Percentiles rank a stretch among this genome's conserved stretches.
These are phyloP conservation scores for Seira sanloemensis DNA, from an alignment of 2,888 invertebrate genomes.

Conservation along the genomic window DNA sequence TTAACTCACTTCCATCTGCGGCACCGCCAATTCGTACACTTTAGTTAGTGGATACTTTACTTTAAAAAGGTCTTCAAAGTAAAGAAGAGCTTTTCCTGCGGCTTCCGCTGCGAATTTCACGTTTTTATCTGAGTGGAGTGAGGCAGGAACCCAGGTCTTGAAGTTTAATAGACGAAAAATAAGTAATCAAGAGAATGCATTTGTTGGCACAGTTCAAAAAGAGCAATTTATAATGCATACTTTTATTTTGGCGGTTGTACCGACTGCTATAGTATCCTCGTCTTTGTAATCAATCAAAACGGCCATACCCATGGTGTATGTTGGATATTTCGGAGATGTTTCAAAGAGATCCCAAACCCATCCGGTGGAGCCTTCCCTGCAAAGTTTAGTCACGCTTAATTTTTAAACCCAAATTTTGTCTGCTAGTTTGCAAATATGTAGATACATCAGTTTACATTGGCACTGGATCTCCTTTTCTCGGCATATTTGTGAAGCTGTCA, in stretches of 20 bases:
- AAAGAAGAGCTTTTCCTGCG: background rate
- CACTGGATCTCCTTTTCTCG: constrained; percentile 23
- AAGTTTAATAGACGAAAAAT: background rate
- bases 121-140: background rate
- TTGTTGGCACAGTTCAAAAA: too few species aligned
- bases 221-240: too few species aligned
- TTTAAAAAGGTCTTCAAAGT: constrained; percentile 23
- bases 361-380: constrained; percentile 33
- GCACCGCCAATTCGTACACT: constrained; percentile 24
- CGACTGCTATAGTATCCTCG: constrained; percentile 11
- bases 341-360: constrained; percentile 63
- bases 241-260: too few species aligned
- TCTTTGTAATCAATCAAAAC: constrained; percentile 5
- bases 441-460: constrained; percentile 18
- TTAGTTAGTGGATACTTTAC: background rate
- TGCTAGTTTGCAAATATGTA: too few species aligned
- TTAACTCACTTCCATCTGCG: background rate
- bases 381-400: background rate
- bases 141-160: constrained; percentile 35
- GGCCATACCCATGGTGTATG: constrained; percentile 20
- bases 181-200: too few species aligned
- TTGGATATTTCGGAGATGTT: background rate
- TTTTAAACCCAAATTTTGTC: too few species aligned
- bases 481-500: constrained; percentile 39
- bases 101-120: constrained; percentile 16